Conservation (phyloP, 2,113 vertebrate species). For the Clinocottus analis region DNA sequence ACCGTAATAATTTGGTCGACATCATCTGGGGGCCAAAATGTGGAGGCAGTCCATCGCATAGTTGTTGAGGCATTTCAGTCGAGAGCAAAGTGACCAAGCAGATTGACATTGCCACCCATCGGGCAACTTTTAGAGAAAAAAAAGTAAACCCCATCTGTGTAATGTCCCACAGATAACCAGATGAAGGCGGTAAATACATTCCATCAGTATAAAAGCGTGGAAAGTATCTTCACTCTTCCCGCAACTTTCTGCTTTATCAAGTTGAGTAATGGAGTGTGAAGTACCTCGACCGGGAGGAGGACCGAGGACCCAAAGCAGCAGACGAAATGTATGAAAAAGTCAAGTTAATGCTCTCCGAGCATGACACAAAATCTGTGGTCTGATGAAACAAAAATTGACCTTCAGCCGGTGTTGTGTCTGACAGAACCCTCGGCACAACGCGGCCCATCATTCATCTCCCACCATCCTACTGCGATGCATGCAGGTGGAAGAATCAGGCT, state of each 20-base stretch:
- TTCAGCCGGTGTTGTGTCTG: constrained; percentile 51
- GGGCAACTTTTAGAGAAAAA: neutral
- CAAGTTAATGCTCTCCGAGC: constrained; percentile 32
- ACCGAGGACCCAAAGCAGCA: constrained; percentile 12
- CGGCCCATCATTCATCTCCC: constrained; percentile 59
- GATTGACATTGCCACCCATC: neutral
- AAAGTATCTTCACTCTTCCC: neutral
- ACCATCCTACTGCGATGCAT: constrained; percentile 41
- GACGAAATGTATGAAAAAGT: constrained; percentile 18
- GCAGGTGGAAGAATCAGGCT: constrained; percentile 50
- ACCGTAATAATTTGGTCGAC: neutral
- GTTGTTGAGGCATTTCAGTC: too few relatives aligned
- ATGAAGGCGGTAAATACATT: neutral
- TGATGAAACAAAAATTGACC: constrained; percentile 61
- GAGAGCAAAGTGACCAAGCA: too few relatives aligned
- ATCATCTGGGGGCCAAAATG: neutral
- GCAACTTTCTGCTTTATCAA: constrained; percentile 23
- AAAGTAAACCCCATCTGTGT: neutral
- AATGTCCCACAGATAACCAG: neutral
- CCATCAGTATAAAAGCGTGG: neutral
- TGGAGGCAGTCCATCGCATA: too few relatives aligned
- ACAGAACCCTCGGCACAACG: constrained; percentile 24
- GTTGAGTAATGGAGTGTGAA: constrained; percentile 47
- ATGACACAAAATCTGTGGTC: constrained; percentile 49
- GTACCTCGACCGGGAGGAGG: constrained; percentile 16